Evolutionary conservation across 2,797 vertebrate species (phyloP), one percentile per base, ranked within the genome.

Genomic region (Serranus cabrilla): DNA sequence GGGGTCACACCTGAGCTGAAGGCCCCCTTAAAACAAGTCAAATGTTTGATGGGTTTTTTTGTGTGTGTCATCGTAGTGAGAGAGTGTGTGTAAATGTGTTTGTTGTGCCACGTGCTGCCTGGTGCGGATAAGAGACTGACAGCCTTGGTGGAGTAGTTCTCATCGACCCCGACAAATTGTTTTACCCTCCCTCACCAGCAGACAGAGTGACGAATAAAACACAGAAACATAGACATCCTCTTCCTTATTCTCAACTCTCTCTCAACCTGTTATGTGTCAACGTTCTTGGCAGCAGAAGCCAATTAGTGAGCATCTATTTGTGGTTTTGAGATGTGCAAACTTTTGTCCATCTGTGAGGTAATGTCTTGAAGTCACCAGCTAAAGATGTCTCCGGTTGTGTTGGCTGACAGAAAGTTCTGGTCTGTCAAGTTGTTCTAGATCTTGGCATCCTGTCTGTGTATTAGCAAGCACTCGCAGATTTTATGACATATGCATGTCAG

Each of bases 1-100:
- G 86, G 46, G 55, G 85, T 74, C 84, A 71, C 34, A 42, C 27
- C 21, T 18, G 67, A 82, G 74, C 75, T 68, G 56, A 23, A 16
- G 11, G 14, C 58, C 31, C 13, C 17, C n/a, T n/a, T n/a, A n/a
- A n/a, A n/a, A n/a, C 58, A 40, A 54, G 50, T 58, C 37, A 54
- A 50, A 65, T 61, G 50, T 80, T 61, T 77, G 62, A 74, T 73
- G 18, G 61, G 58, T 71, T 62, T 71, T 54, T 80, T 81, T 27
- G 13, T 54, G 47, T 34, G 27, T 58, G 23, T 63, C 49, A 16
- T 49, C 5, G 25, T 40, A 55, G 59, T 11, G 58, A 70, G 80
- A 27, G 43, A 63, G 13, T 56, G 27, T 45, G 43, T 11, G 25
- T 20, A 17, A 54, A 25, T 66, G 40, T 65, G 72, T 27, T 25